Evolutionary conservation across 2,113 vertebrate species (phyloP).

Genomic region (Fulmarus glacialis): DNA sequence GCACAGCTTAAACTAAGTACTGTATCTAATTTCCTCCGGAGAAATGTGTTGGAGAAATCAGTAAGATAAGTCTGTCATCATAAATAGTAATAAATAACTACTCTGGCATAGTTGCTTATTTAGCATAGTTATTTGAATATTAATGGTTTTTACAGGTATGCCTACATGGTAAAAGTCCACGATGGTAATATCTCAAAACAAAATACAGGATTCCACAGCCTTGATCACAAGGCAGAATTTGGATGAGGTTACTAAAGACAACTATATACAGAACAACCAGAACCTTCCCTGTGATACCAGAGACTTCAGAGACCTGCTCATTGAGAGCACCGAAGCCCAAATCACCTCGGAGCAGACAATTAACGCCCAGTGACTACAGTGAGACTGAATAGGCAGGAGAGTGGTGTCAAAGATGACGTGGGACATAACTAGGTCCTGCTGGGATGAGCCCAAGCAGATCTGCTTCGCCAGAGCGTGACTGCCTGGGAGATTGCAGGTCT

Average conservation of each 20-base stretch:
- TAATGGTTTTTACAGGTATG: neutral
- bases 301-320: neutral
- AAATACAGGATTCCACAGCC: neutral
- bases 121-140: conserved; percentile 51
- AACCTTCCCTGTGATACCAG: neutral
- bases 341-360: fast-evolving
- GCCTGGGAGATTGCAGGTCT: neutral
- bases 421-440: neutral
- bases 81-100: conserved; percentile 67
- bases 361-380: fast-evolving
- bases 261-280: neutral
- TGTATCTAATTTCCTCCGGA: conserved; percentile 73
- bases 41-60: conserved; percentile 60
- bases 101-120: conserved; percentile 33
- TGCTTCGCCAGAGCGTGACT: fast-evolving
- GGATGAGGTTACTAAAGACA: neutral
- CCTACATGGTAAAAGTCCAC: neutral
- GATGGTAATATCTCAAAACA: neutral
- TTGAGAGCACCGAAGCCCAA: fast-evolving
- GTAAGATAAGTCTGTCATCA: conserved; percentile 63
- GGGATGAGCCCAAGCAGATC: neutral
- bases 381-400: neutral
- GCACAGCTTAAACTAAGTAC: conserved; percentile 65
- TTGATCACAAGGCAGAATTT: neutral
- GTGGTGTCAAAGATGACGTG: fast-evolving